A percentile compares a stretch with the other conserved stretches of the same genome.
Evolutionary conservation across 1,140 invertebrate genomes (phyloP).

Genomic region (Asobara japonica): DNA sequence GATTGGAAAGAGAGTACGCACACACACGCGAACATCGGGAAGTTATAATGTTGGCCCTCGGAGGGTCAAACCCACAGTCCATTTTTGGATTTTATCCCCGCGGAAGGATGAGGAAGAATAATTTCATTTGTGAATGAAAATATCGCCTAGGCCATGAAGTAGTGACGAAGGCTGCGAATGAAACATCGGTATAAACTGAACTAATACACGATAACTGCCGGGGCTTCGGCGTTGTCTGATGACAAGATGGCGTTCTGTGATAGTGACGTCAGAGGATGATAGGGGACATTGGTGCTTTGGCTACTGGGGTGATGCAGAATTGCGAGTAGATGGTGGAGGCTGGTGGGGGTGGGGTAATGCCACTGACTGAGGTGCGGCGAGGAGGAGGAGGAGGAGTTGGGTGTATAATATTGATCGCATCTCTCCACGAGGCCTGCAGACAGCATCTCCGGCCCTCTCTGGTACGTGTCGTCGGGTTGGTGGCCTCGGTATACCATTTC

Average conservation of each 20-base stretch:
- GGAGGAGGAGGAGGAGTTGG: constrained; percentile 28
- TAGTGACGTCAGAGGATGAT: constrained; percentile 63
- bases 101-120: too few relatives aligned
- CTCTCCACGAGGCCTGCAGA: constrained; percentile 57
- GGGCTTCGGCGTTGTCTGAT: constrained; percentile 58
- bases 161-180: neutral
- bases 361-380: constrained; percentile 19
- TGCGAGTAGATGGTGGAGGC: constrained; percentile 35
- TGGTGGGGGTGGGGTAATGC: constrained; percentile 6
- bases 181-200: constrained; percentile 26
- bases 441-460: constrained; percentile 61
- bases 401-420: constrained; percentile 65
- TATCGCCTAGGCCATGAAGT: neutral
- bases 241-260: constrained; percentile 67
- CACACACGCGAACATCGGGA: too few relatives aligned
- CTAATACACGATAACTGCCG: constrained; percentile 57
- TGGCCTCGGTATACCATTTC: constrained; percentile 44
- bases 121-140: neutral
- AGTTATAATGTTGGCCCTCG: too few relatives aligned
- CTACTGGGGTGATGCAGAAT: neutral
- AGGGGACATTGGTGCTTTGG: constrained; percentile 4
- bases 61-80: too few relatives aligned
- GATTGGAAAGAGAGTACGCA: too few relatives aligned
- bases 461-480: constrained; percentile 64
- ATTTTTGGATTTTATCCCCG: neutral